Base-by-base conservation (phyloP, 1,140 invertebrate genomes). In the Cydia strobilella region DNA sequence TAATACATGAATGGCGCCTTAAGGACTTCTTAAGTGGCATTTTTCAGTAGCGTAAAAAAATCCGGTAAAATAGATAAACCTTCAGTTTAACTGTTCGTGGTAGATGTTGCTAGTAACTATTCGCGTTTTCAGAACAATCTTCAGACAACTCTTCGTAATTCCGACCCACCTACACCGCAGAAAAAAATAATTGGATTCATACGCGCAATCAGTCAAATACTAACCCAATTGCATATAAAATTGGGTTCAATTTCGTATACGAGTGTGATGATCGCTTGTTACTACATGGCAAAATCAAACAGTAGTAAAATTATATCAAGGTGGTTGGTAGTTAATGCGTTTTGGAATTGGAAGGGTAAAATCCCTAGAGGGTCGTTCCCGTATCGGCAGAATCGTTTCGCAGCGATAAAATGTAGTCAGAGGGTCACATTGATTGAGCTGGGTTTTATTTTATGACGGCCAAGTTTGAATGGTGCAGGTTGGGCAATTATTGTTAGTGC, bases 361-460 rank as follows among this genome's bases (percentile, higher is more conserved):
- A 39, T 76, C 82, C 75, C 82, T 45, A 1, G 80, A 72, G 82
- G 78, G 78, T 79, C 25, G 59, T 80, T 79, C 73, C 77, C 76
- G 77, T 77, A 75, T 80, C 74, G 75, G 39, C 65, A 27, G 15
- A 39, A 69, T 35, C 51, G 51, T 74, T 65, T 78, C 72, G 74
- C 75, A 73, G 75, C 76, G 72, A 80, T 82, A 76, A 77, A 82
- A 72, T 76, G 75, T 75, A 62, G 42, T 75, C 4, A 65, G 72
- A 71, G 73, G 76, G 73, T 42, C 72, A 75, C 76, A 75, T 80
- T 80, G 82, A 82, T 84, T 84, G 80, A 77, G 78, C 74, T 69
- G 76, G 75, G 51, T 81, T 80, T 74, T 83, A 77, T 76, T 83
- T 82, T 81, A 83, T 76, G 76, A 77, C 23, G 54, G 54, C 63